Evolutionary conservation across 2,888 invertebrate species (phyloP).

Genomic region (Lasioglossum zephyrum): DNA sequence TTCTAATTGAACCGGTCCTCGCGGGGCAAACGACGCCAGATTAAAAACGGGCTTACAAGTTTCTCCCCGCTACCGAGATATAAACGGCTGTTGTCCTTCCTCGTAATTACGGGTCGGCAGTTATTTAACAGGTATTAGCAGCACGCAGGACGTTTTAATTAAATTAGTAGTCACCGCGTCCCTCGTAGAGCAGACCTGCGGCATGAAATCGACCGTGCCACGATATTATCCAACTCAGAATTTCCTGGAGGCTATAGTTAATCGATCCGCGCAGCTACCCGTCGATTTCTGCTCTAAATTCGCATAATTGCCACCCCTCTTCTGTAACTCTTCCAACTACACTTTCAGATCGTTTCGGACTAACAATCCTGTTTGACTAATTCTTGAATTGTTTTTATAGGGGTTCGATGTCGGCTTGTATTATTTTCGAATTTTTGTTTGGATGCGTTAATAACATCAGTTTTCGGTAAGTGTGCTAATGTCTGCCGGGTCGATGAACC

Average conservation of each 20-base stretch:
- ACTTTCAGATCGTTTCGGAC: background rate
- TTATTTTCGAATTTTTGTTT: background rate
- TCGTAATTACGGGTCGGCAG: constrained; percentile 24
- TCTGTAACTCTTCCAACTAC: background rate
- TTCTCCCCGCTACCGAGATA: constrained; percentile 14
- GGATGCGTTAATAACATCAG: background rate
- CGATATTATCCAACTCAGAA: constrained; percentile 26
- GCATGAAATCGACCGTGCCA: background rate
- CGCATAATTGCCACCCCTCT: background rate
- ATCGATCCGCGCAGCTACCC: background rate
- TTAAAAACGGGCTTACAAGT: constrained; percentile 30
- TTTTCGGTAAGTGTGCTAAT: background rate
- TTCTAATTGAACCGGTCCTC: constrained; percentile 33
- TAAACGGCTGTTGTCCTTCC: constrained; percentile 17
- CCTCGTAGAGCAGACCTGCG: background rate
- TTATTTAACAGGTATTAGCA: constrained; percentile 50
- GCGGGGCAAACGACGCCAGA: background rate
- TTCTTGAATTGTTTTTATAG: background rate
- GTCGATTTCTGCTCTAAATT: constrained; percentile 13
- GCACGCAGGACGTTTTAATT: constrained; percentile 41
- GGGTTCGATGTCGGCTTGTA: background rate
- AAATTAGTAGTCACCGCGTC: constrained; percentile 37
- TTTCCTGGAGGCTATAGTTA: constrained; percentile 15
- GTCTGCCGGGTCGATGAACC: background rate
- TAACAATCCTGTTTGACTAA: background rate